Base-by-base conservation (phyloP, 2,797 vertebrate genomes). In the Steatocranus sp. region DNA sequence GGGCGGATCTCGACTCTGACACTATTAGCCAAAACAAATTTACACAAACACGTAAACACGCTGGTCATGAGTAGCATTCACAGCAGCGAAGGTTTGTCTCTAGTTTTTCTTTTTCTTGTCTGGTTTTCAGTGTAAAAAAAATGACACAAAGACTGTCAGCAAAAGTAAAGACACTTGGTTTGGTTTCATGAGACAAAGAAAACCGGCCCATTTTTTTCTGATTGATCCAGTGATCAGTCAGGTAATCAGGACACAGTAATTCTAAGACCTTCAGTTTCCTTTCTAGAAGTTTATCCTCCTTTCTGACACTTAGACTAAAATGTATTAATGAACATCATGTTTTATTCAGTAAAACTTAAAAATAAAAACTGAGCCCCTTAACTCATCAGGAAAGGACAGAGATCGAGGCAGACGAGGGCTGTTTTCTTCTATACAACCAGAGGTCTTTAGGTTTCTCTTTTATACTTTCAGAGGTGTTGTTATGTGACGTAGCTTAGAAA, bases 1-100 rank as follows among this genome's bases (percentile, higher is more conserved):
- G 92, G 92, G 89, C 83, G 84, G 85, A 54, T 68, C 70, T 75
- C 83, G 91, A 91, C 91, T 92, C 88, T 84, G 80, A 92, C 84
- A 82, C 91, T 93, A 94, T 95, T 94, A 93, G 82, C 78, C 20
- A 7, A 34, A 3, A 51, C 8, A 53, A 25, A 25, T 43, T 78
- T 73, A 79, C 74, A 85, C 25, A 34, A 49, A 41, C 51, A 83
- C 11, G 1, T 38, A 38, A 63, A 48, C 68, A 49, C 7, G 5
- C 17, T 27, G 15, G 23, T 70, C 41, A 73, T 73, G 25, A 49
- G 10, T n/a, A 49, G 43, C 68, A 68, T 17, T 15, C 36, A 41
- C 36, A 41, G 61, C 36, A 73, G 41, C 7, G 2, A 48, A 73
- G 25, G 43, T 27, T 49, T 73, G 43, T 73, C 41, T 70, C 36